Conservation (phyloP, 2,113 vertebrate species). For the Redunca redunca region DNA sequence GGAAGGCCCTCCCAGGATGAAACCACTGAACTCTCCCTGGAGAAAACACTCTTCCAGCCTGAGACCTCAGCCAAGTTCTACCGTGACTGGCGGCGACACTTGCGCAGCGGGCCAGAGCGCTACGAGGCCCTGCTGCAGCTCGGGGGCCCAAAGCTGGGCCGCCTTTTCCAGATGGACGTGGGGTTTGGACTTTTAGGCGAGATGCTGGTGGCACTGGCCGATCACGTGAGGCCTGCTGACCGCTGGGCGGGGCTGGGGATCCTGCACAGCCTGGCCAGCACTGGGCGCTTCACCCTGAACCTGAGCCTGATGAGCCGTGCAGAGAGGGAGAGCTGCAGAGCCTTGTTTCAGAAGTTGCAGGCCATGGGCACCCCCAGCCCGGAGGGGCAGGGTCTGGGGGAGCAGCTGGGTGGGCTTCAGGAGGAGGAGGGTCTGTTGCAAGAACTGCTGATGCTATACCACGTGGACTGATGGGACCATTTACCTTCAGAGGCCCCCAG, state of each 20-base stretch:
- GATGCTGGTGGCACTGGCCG: constrained; percentile 78
- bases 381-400: neutral
- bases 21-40: constrained; percentile 61
- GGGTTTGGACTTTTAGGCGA: constrained; percentile 88
- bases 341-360: constrained; percentile 80
- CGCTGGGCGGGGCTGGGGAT: constrained; percentile 65
- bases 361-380: neutral
- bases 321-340: constrained; percentile 73
- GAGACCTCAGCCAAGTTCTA: constrained; percentile 83
- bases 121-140: constrained; percentile 82
- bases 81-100: constrained; percentile 82
- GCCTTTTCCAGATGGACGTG: constrained; percentile 84
- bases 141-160: constrained; percentile 76
- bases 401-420: neutral
- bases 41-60: constrained; percentile 62
- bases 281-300: constrained; percentile 83
- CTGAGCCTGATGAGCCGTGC: constrained; percentile 80
- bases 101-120: constrained; percentile 72
- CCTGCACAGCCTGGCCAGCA: constrained; percentile 78
- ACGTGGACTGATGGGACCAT: constrained; percentile 21
- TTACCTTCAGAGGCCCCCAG: neutral
- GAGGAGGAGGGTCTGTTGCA: constrained; percentile 11
- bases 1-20: neutral
- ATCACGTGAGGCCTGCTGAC: constrained; percentile 72
- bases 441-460: constrained; percentile 71